These are phyloP conservation scores for Drosophila neonasuta DNA, from an alignment of 2,888 invertebrate species.

Conservation along the genomic window DNA sequence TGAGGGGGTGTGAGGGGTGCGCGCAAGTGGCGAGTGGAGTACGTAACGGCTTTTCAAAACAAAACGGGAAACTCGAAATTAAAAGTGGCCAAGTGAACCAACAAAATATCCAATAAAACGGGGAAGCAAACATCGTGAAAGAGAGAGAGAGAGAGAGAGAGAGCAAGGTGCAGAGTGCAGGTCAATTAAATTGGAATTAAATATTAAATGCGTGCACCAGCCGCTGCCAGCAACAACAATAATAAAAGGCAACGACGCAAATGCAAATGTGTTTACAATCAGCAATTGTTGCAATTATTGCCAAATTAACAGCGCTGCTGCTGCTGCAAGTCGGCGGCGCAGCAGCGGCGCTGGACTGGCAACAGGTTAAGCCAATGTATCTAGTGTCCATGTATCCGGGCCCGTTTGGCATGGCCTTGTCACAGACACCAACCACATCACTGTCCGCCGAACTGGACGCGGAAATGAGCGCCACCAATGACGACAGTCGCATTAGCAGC, in stretches of 20 bases:
- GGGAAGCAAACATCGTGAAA: conserved; percentile 32
- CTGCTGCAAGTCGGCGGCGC: conserved; percentile 41
- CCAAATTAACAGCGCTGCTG: conserved; percentile 51
- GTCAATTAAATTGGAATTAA: conserved; percentile 49
- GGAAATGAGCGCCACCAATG: conserved; percentile 63
- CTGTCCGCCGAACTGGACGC: conserved; percentile 62
- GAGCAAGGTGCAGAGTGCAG: conserved; percentile 22
- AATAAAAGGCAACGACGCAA: conserved; percentile 60
- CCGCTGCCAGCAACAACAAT: conserved; percentile 12
- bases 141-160: not conserved
- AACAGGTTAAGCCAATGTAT: conserved; percentile 80
- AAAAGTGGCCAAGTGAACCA: conserved; percentile 19
- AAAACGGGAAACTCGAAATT: conserved; percentile 37
- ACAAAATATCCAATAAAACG: conserved; percentile 24
- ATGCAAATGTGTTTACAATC: conserved; percentile 74
- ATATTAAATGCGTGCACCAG: conserved; percentile 67
- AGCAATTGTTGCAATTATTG: conserved; percentile 49
- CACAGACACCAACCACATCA: conserved; percentile 41
- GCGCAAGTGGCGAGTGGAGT: conserved; percentile 7
- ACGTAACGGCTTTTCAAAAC: conserved; percentile 62
- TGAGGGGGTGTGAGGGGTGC: not conserved
- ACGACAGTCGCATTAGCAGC: conserved; percentile 48
- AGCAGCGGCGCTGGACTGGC: conserved; percentile 75
- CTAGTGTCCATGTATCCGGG: conserved; percentile 79
- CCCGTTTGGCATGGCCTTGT: conserved; percentile 50